Evolutionary conservation across 92 coral and sea anemone genomes (phyloP).

Genomic region (Isaurus tuberculatus): DNA sequence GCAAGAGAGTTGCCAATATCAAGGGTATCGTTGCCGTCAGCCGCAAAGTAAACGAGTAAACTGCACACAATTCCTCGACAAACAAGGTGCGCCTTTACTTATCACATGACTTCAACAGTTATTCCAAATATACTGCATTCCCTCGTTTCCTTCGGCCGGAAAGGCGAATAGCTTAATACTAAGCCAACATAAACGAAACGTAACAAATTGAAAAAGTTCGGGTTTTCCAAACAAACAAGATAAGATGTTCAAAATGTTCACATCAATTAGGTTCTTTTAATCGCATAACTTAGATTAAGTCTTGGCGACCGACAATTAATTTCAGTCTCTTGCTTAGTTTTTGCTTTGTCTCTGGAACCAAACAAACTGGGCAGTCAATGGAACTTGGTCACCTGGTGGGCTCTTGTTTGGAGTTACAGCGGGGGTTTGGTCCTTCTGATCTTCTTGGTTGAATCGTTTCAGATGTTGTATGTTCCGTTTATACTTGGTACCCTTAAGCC

Average conservation of each 20-base stretch:
- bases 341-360: conserved; percentile 19
- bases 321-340: background rate
- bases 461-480: conserved; percentile 47
- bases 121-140: background rate
- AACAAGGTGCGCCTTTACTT: background rate
- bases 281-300: background rate
- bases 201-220: background rate
- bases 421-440: background rate
- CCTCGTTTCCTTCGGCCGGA: background rate
- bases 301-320: background rate
- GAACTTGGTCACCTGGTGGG: conserved; percentile 8
- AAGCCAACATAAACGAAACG: conserved; percentile 12
- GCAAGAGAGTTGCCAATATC: too few relatives aligned
- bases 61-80: too few relatives aligned
- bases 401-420: background rate
- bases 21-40: too few relatives aligned
- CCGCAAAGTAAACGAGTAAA: too few relatives aligned
- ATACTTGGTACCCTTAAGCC: conserved; percentile 52
- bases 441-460: conserved; percentile 15
- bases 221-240: conserved; percentile 7
- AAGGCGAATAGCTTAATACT: background rate
- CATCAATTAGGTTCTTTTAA: background rate
- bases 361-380: background rate
- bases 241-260: background rate
- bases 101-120: background rate